Evolutionary conservation across 2,797 vertebrate species (phyloP).

Genomic region (Liasis olivaceus): DNA sequence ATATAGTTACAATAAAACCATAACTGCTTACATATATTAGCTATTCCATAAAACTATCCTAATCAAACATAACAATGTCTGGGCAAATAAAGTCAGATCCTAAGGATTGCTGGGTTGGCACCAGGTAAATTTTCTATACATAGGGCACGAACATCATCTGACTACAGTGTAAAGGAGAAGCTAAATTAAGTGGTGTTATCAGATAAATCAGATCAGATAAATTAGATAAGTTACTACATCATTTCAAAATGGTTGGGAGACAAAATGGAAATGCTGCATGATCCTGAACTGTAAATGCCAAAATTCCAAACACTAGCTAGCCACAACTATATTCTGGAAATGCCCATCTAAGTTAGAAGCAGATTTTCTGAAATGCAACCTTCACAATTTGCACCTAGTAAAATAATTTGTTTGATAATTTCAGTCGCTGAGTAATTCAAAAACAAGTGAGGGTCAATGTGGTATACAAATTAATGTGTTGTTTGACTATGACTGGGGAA

Average conservation of each 20-base stretch:
- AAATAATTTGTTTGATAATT: background rate
- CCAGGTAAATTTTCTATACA: background rate
- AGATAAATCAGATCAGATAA: background rate
- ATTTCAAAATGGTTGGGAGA: background rate
- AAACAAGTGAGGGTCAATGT: background rate
- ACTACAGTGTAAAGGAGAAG: background rate
- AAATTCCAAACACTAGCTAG: background rate
- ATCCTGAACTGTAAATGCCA: background rate
- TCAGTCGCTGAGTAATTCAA: background rate
- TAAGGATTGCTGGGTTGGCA: background rate
- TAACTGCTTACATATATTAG: background rate
- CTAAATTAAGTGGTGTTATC: background rate
- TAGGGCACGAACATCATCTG: background rate
- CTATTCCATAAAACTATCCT: background rate
- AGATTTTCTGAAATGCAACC: no score
- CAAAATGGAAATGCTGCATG: background rate
- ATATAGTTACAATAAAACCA: background rate
- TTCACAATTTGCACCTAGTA: background rate
- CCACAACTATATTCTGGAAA: background rate
- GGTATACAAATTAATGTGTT: background rate
- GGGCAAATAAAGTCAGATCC: background rate
- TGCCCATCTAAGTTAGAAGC: background rate
- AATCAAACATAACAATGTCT: background rate
- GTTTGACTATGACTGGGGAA: background rate
- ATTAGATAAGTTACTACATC: background rate